Base-by-base conservation (phyloP, 1,140 invertebrate species). In the Anthonomus grandis region DNA sequence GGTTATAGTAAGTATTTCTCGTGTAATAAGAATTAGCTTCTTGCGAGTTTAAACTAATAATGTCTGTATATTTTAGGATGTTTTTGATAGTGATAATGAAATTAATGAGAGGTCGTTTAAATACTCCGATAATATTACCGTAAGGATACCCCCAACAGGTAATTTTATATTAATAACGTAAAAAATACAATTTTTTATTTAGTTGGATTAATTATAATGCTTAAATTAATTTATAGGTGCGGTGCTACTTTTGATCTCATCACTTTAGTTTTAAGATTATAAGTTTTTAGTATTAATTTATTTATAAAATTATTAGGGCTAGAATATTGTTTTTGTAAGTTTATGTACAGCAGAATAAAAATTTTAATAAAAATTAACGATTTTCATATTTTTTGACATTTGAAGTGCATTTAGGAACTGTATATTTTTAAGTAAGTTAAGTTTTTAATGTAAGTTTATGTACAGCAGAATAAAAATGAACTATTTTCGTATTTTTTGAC, bases 61-160 rank as follows among this genome's bases (percentile, higher is more conserved):
- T n/a, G n/a, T n/a, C n/a, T n/a, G 50, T 51, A 50, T 25, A 39
- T 59, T 64, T 41, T 49, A 65, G 63, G 54, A 65, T 38, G 54
- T 62, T 21, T 65, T 62, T 46, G 57, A 50, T 6, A 9, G 27
- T 15, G 37, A 51, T 36, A 42, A 47, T 52, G 27, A 23, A 8
- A 10, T 36, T 25, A 49, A 46, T 44, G 57, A 19, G 34, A 13
- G 41, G 12, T n/a, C 12, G 1, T 37, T 49, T 49, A 12, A 15
- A 4, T 4, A 15, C 10, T 10, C 25, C 17, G 46, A 18, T 15
- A 39, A 39, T 13, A 49, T 57, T 19, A 57, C 37, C 3, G 36
- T 57, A n/a, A 27, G 54, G 12, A 37, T 57, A 9, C 54, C 54
- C 3, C 54, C 54, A 41, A 44, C 54, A 13, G 54, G 54, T 48